Conservation (phyloP, 2,888 invertebrate species). For the Zonitis immaculata region DNA sequence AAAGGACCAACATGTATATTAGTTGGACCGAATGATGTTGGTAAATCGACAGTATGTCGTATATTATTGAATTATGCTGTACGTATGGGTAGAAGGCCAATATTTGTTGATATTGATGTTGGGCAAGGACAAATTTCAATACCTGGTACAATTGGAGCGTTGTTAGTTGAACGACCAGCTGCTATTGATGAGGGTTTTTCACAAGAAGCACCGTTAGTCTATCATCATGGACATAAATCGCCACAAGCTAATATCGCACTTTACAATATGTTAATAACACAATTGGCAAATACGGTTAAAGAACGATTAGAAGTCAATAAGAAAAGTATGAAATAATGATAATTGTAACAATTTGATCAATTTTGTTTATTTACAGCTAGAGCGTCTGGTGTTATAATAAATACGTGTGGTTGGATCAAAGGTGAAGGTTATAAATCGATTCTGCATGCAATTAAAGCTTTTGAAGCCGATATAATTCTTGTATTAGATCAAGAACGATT, state of each 20-base stretch:
- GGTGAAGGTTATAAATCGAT: slow-evolving; percentile 84
- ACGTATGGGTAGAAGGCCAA: slow-evolving; percentile 78
- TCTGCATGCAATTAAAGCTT: slow-evolving; percentile 84
- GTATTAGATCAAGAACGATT: slow-evolving; percentile 95
- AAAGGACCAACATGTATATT: slow-evolving; percentile 84
- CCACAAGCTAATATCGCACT: slow-evolving; percentile 74
- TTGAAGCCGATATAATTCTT: slow-evolving; percentile 93
- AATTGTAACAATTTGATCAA: too few species aligned
- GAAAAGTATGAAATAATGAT: too few species aligned
- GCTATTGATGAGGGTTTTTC: slow-evolving; percentile 94
- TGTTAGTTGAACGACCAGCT: slow-evolving; percentile 88
- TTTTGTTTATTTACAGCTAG: slow-evolving; percentile 55
- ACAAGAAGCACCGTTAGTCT: slow-evolving; percentile 87
- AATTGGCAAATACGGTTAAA: slow-evolving; percentile 80
- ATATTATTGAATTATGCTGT: slow-evolving; percentile 94
- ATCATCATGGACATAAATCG: slow-evolving; percentile 85
- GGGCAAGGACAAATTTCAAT: slow-evolving; percentile 91
- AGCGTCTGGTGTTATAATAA: slow-evolving; percentile 87
- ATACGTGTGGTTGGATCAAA: slow-evolving; percentile 98
- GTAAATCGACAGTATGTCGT: slow-evolving; percentile 82
- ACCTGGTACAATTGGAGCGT: slow-evolving; percentile 86
- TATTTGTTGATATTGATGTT: slow-evolving; percentile 92
- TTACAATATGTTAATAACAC: slow-evolving; percentile 76
- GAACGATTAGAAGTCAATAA: slow-evolving; percentile 82
- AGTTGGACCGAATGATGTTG: slow-evolving; percentile 93